Conservation (phyloP, 92 coral and sea anemone genomes). For the Phenganax marumi region DNA sequence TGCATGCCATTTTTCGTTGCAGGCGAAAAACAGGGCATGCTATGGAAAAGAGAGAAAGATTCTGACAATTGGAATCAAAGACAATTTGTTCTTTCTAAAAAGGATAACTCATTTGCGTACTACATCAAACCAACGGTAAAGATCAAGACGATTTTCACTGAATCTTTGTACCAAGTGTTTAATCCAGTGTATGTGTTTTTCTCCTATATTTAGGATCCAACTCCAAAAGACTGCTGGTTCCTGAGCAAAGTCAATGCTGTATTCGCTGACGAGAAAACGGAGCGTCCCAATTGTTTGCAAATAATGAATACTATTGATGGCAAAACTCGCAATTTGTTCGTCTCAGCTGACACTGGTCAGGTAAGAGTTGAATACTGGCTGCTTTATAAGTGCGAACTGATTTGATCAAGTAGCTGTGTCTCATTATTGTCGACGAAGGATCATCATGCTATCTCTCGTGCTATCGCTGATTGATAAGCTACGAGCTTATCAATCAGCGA, state of each 20-base stretch:
- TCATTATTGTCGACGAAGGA: too few species aligned
- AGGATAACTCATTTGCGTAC: slow-evolving; percentile 66
- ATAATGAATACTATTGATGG: slow-evolving; percentile 69
- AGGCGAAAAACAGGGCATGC: slow-evolving; percentile 65
- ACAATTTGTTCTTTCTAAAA: slow-evolving; percentile 68
- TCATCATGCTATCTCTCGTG: too few species aligned
- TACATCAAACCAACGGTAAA: slow-evolving; percentile 69
- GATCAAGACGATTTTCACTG: neutral
- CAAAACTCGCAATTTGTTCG: slow-evolving; percentile 75
- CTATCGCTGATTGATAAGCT: too few species aligned
- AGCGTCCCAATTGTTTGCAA: slow-evolving; percentile 77
- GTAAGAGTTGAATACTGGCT: slow-evolving; percentile 29
- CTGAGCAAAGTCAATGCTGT: slow-evolving; percentile 80
- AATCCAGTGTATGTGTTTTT: neutral
- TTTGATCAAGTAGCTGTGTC: too few species aligned
- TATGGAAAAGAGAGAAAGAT: slow-evolving; percentile 80
- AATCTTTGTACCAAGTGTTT: neutral
- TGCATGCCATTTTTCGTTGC: neutral
- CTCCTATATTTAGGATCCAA: slow-evolving; percentile 60
- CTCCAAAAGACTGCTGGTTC: slow-evolving; percentile 65
- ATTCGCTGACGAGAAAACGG: slow-evolving; percentile 86
- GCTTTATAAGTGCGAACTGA: neutral
- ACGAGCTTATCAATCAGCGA: too few species aligned
- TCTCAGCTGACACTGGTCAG: slow-evolving; percentile 78
- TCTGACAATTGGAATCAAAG: slow-evolving; percentile 76